Evolutionary conservation across 2,888 invertebrate species (phyloP).

Genomic region (Hydraecia micacea): DNA sequence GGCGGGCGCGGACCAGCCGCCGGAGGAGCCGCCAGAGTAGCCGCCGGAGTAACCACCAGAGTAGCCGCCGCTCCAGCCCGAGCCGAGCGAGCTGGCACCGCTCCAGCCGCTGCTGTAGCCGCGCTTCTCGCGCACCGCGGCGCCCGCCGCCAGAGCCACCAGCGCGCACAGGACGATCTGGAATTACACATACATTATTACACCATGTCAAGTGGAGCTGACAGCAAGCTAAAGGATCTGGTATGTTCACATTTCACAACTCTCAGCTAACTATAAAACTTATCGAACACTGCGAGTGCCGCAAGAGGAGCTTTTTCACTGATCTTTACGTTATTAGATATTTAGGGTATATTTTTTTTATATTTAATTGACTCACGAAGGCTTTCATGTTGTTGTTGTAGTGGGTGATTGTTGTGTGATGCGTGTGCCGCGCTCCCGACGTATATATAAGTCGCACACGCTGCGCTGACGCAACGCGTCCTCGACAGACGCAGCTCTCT

Average conservation of each 20-base stretch:
- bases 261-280: neutral
- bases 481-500: conserved; percentile 31
- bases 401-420: conserved; percentile 34
- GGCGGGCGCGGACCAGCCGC: conserved; percentile 55
- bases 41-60: neutral
- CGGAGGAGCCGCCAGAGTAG: conserved; percentile 28
- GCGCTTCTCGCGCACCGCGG: conserved; percentile 57
- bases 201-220: neutral
- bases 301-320: neutral
- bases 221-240: neutral
- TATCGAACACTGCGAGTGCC: neutral
- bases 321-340: neutral
- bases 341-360: neutral
- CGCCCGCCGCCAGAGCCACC: conserved; percentile 48
- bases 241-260: neutral
- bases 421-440: neutral
- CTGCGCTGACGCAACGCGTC: conserved; percentile 39
- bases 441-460: conserved; percentile 42
- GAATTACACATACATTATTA: conserved; percentile 20
- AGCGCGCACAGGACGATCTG: conserved; percentile 50
- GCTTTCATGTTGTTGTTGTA: conserved; percentile 60
- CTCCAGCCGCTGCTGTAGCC: conserved; percentile 55
- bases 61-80: neutral
- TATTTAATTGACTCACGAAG: conserved; percentile 54
- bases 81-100: conserved; percentile 3